These are phyloP conservation scores for Sarcophaga subvicina DNA, from an alignment of 2,888 invertebrate species.

Conservation along the genomic window DNA sequence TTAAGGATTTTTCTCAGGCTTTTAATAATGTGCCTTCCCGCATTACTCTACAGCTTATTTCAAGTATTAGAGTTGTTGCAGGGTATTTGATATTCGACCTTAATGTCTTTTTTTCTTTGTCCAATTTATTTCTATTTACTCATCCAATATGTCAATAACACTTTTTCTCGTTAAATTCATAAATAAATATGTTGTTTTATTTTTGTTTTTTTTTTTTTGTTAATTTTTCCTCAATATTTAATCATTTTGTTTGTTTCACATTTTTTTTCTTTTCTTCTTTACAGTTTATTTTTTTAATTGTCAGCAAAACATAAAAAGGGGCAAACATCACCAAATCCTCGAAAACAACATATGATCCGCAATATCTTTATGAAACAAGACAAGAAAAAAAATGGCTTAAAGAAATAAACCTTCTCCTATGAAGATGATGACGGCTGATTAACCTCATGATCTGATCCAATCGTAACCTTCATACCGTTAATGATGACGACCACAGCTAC, in stretches of 20 bases:
- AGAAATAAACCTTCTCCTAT: conserved; percentile 34
- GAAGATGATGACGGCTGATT: conserved; percentile 43
- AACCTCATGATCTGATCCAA: conserved; percentile 37
- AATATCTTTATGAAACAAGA: conserved; percentile 11
- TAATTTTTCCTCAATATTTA: conserved; percentile 30
- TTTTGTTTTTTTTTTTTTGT: neutral
- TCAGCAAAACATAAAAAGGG: conserved; percentile 27
- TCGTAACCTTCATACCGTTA: conserved; percentile 45
- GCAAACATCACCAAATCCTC: conserved; percentile 12
- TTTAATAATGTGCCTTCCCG: too few species aligned
- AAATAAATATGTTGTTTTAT: conserved; percentile 17
- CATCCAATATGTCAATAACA: conserved; percentile 26
- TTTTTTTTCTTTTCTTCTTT: conserved; percentile 21
- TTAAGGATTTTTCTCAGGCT: too few species aligned
- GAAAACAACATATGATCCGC: conserved; percentile 41
- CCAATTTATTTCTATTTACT: neutral
- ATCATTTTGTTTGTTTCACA: conserved; percentile 38
- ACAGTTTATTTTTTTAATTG: conserved; percentile 47
- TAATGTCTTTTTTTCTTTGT: neutral
- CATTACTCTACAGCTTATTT: too few species aligned
- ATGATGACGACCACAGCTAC: conserved; percentile 43
- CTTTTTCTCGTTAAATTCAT: conserved; percentile 24
- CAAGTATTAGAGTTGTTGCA: too few species aligned
- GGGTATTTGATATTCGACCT: too few species aligned
- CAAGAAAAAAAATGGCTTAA: conserved; percentile 37